Evolutionary conservation across 2,113 vertebrate genomes (phyloP).

Genomic region (Rhegmatorhina hoffmannsi): DNA sequence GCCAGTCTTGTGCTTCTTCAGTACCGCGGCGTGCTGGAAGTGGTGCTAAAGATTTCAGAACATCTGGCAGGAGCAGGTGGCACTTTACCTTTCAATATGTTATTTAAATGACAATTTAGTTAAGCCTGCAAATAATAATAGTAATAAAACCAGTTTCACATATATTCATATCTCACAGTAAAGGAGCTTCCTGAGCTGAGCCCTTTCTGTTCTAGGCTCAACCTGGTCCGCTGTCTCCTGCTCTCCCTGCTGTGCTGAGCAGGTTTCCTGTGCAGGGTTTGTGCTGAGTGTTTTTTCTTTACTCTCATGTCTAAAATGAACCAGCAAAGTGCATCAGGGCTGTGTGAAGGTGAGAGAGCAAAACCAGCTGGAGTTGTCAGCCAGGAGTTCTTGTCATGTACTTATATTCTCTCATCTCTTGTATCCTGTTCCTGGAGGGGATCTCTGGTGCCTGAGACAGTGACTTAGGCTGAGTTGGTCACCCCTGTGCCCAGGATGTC

Average conservation of each 20-base stretch:
- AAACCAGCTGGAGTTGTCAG: not conserved
- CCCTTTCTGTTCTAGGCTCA: not conserved
- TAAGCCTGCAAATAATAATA: slow-evolving; percentile 63
- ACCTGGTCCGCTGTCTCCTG: not conserved
- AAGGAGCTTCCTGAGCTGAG: not conserved
- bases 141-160: slow-evolving; percentile 41
- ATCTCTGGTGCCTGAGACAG: not conserved
- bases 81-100: slow-evolving; percentile 65
- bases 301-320: not conserved
- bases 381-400: not conserved
- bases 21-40: not conserved
- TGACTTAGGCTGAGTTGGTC: not conserved
- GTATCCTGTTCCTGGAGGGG: not conserved
- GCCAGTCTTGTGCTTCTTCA: not conserved
- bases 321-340: fast-evolving
- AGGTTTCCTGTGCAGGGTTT: not conserved
- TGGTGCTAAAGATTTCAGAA: slow-evolving; percentile 52
- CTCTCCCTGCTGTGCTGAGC: not conserved
- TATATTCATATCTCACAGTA: not conserved
- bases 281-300: not conserved
- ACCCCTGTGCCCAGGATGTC: fast-evolving
- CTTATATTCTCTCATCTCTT: not conserved
- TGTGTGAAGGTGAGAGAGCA: not conserved
- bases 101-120: slow-evolving; percentile 67
- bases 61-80: slow-evolving; percentile 73